A percentile compares a stretch with the other conserved stretches of the same genome.
Conservation (phyloP, 2,888 invertebrate genomes). For the Siphonodentalium dalli region DNA sequence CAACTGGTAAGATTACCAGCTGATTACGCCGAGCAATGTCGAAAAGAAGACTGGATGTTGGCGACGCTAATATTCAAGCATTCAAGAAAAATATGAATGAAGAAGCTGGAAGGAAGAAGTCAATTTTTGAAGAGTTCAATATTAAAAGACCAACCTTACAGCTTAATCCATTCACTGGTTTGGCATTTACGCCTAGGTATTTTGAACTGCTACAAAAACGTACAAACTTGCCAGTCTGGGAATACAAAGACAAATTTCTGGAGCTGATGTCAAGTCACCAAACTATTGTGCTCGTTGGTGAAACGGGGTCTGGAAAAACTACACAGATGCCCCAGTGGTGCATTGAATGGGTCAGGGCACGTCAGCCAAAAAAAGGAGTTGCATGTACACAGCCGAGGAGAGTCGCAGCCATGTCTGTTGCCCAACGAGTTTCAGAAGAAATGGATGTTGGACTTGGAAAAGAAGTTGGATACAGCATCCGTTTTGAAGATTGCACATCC, state of each 20-base stretch:
- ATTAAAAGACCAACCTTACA: slow-evolving; percentile 52
- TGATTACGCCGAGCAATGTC: too few species aligned
- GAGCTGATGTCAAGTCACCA: slow-evolving; percentile 90
- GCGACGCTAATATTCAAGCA: too few species aligned
- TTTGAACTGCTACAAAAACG: slow-evolving; percentile 85
- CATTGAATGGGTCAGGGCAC: slow-evolving; percentile 64
- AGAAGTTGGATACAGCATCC: slow-evolving; percentile 95
- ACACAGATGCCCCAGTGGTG: slow-evolving; percentile 98
- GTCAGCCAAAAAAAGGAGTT: slow-evolving; percentile 74
- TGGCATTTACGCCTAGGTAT: slow-evolving; percentile 87
- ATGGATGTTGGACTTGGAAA: slow-evolving; percentile 95
- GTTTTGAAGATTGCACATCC: slow-evolving; percentile 98
- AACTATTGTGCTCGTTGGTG: slow-evolving; percentile 95
- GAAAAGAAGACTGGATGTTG: too few species aligned
- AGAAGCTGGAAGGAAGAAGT: too few species aligned
- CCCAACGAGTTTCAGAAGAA: slow-evolving; percentile 97
- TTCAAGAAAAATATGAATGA: too few species aligned
- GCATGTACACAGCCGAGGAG: slow-evolving; percentile 96
- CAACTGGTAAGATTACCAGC: too few species aligned
- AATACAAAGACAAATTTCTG: slow-evolving; percentile 96
- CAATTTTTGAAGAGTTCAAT: slow-evolving; percentile 57
- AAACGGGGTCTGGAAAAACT: slow-evolving; percentile 98
- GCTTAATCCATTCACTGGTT: slow-evolving; percentile 67
- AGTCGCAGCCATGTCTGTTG: slow-evolving; percentile 99
- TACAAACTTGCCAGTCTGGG: slow-evolving; percentile 93